Conservation (phyloP, 2,113 vertebrate species). For the Lonchura striata region DNA sequence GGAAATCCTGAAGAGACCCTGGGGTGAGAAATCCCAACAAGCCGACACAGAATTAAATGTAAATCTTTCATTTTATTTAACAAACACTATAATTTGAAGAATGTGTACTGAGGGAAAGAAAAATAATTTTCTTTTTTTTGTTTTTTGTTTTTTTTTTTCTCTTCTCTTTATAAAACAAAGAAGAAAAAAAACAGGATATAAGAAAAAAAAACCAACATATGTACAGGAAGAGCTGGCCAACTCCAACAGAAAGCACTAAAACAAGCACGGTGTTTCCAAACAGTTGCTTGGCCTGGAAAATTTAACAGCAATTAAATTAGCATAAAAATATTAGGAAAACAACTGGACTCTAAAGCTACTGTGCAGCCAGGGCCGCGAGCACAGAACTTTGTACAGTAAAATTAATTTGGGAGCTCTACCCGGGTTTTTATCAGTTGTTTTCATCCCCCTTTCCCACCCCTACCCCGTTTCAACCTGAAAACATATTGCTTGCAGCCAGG, state of each 20-base stretch:
- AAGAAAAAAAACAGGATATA: constrained; percentile 10
- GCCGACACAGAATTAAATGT: not conserved
- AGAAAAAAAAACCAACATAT: constrained; percentile 31
- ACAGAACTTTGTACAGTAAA: constrained; percentile 49
- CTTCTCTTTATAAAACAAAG: constrained; percentile 51
- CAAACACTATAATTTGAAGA: constrained; percentile 73
- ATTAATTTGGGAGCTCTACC: constrained; percentile 25
- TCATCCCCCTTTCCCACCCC: not conserved
- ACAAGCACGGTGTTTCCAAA: constrained; percentile 34
- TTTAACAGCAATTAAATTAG: constrained; percentile 81
- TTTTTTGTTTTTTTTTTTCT: not conserved
- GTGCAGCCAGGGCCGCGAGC: constrained; percentile 3
- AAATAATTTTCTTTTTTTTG: constrained; percentile 45
- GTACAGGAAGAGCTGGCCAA: constrained; percentile 64
- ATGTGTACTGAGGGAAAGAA: constrained; percentile 49
- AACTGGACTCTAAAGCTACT: constrained; percentile 50
- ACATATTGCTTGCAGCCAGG: constrained; percentile 69
- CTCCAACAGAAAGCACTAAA: constrained; percentile 15
- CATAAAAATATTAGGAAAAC: constrained; percentile 73
- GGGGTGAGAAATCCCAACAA: not conserved
- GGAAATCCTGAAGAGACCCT: not conserved
- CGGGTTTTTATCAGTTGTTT: not conserved
- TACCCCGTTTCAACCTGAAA: constrained; percentile 49
- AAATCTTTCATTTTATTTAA: constrained; percentile 78
- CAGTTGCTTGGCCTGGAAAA: constrained; percentile 62